Conservation (phyloP, 2,113 vertebrate genomes). For the Sinocyclocheilus maitianheensis region DNA sequence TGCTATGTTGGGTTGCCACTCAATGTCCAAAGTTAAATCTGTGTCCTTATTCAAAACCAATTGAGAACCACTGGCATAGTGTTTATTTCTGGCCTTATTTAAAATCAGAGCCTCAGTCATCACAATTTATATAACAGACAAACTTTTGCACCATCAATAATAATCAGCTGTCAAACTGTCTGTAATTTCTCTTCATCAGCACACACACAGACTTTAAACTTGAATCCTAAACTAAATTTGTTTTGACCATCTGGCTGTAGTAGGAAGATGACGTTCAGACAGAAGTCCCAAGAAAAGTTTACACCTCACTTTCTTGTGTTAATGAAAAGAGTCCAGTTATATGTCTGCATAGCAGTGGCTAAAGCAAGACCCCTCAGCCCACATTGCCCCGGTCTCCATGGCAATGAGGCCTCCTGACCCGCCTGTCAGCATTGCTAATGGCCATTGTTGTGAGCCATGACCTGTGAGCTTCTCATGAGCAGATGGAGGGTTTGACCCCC, state of each 20-base stretch:
- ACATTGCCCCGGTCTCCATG: slow-evolving; percentile 45
- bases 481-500: slow-evolving; percentile 62
- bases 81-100: background rate
- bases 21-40: background rate
- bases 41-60: background rate
- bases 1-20: background rate
- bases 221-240: background rate
- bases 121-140: background rate
- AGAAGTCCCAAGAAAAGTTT: slow-evolving; percentile 29
- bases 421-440: slow-evolving; percentile 61
- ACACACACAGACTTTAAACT: background rate
- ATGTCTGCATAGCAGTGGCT: slow-evolving; percentile 20
- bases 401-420: slow-evolving; percentile 47
- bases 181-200: slow-evolving; percentile 7
- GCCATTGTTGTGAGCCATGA: slow-evolving; percentile 57
- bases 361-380: slow-evolving; percentile 31
- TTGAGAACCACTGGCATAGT: background rate
- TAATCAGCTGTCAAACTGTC: slow-evolving; percentile 16
- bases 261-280: background rate
- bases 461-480: slow-evolving; percentile 55
- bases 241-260: slow-evolving; percentile 15
- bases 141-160: background rate
- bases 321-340: slow-evolving; percentile 38
- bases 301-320: slow-evolving; percentile 39
- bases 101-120: background rate